Evolutionary conservation across 2,113 vertebrate genomes (phyloP).

Genomic region (Myiozetetes cayanensis): DNA sequence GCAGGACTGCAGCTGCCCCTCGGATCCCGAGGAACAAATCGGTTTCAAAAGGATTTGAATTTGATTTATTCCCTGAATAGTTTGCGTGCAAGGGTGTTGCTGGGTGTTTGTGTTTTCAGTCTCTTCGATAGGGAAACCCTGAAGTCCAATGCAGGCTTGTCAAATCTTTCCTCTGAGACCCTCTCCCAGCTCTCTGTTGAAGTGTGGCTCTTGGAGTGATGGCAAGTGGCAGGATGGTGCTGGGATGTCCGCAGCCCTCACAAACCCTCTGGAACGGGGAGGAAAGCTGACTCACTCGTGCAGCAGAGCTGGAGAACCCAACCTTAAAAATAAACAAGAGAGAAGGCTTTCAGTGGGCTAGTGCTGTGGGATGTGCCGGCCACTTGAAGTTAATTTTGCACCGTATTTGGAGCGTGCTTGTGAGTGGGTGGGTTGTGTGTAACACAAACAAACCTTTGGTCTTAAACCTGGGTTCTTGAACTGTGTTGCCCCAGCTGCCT

Average conservation of each 20-base stretch:
- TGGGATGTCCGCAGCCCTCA: background rate
- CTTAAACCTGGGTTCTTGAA: background rate
- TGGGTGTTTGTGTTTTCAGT: background rate
- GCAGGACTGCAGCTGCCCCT: background rate
- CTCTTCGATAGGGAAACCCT: background rate
- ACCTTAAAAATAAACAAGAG: background rate
- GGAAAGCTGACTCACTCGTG: background rate
- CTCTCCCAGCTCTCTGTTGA: background rate
- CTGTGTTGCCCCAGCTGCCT: background rate
- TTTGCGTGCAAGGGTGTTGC: background rate
- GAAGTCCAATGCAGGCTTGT: background rate
- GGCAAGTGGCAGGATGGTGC: accelerated
- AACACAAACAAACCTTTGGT: background rate
- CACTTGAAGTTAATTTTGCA: accelerated
- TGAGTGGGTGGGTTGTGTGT: background rate
- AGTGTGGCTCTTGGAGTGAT: background rate
- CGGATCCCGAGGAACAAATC: accelerated
- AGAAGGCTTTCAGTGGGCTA: background rate
- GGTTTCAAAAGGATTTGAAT: background rate
- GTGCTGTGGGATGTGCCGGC: background rate
- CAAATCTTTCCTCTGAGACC: background rate
- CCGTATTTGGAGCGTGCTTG: background rate
- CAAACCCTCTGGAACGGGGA: accelerated
- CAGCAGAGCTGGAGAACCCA: background rate
- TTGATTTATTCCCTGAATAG: background rate